A percentile compares a stretch with the other conserved stretches of the same genome.
phyloP scores from a whole-genome alignment of 2,113 vertebrate species.

The Agelaius tricolor region DNA sequence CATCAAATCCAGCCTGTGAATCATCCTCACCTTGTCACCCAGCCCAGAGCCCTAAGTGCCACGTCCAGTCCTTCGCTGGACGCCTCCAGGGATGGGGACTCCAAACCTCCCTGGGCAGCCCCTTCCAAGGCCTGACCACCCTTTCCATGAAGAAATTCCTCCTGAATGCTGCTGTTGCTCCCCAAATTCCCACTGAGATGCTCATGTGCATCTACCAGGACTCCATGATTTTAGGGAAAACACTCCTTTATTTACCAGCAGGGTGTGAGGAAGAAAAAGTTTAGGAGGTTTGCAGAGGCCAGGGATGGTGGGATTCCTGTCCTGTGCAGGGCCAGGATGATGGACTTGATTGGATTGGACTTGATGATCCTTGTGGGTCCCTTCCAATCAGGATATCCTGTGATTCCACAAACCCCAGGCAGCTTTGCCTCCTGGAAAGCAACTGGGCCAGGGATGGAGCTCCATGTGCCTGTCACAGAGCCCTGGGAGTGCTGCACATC shows the following conservation, averaged over 20 bases:
- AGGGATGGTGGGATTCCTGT: neutral
- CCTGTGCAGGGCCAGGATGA: neutral
- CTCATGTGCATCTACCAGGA: neutral
- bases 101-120: neutral
- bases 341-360: neutral
- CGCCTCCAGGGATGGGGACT: neutral
- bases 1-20: neutral
- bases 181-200: neutral
- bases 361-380: neutral
- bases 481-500: neutral
- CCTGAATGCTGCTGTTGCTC: neutral
- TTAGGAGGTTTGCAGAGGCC: neutral
- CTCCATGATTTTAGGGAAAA: neutral
- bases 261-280: neutral
- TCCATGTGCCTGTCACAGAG: neutral
- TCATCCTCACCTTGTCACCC: neutral
- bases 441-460: neutral
- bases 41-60: neutral
- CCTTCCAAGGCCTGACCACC: neutral
- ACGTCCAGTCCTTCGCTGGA: rapidly evolving
- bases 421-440: neutral
- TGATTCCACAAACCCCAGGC: neutral
- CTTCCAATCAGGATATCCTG: neutral
- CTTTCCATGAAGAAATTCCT: neutral
- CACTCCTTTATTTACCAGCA: rapidly evolving